phyloP scores from a whole-genome alignment of 2,113 vertebrate genomes.

The Lynx canadensis region DNA sequence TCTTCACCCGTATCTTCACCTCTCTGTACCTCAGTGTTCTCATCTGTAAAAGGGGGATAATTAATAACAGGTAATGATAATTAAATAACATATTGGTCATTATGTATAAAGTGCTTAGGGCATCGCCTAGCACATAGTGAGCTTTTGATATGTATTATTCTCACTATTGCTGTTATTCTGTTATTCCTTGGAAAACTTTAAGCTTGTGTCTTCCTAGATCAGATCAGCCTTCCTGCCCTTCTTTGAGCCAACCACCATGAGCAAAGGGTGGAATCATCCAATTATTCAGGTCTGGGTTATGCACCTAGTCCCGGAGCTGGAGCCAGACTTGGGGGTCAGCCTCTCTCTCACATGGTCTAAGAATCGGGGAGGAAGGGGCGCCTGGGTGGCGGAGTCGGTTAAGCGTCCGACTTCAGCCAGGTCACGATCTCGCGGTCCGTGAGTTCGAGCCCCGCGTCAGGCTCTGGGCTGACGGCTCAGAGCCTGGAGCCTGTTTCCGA shows the following conservation, averaged over 20 bases:
- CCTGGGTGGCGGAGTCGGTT: no score
- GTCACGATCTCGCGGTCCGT: no score
- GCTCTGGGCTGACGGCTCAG: no score
- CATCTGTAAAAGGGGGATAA: background rate
- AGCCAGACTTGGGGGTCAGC: background rate
- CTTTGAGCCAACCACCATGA: background rate
- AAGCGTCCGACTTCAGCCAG: no score
- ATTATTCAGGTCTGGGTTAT: background rate
- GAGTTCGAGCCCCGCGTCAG: no score
- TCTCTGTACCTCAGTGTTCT: background rate
- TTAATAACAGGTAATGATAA: background rate
- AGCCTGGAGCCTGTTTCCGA: no score
- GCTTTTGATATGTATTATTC: background rate
- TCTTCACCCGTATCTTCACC: background rate
- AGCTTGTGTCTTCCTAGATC: background rate
- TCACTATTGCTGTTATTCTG: background rate
- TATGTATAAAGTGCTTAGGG: background rate
- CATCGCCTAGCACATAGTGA: background rate
- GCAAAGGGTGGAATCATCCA: background rate
- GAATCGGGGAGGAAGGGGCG: background rate
- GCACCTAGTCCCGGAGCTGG: background rate
- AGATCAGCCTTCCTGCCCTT: background rate
- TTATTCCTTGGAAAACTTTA: background rate
- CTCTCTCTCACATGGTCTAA: background rate
- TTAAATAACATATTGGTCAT: background rate